Percentiles rank a stretch among this genome's conserved stretches.
Evolutionary conservation across 1,140 invertebrate species (phyloP).

Genomic region (Heliconius himera): DNA sequence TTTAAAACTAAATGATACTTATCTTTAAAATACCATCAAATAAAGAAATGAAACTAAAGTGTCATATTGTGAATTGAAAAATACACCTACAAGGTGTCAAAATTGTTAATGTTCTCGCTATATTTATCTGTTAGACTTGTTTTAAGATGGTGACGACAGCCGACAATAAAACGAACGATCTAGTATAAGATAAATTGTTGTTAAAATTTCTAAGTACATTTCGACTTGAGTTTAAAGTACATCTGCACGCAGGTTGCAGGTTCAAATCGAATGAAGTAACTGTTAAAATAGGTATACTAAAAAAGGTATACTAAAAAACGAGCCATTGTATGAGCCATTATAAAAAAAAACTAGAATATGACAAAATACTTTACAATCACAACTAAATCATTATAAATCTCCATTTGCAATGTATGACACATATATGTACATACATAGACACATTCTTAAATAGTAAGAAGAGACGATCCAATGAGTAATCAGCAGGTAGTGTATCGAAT

Average conservation of each 20-base stretch:
- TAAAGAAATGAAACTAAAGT: slow-evolving; percentile 1
- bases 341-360: not conserved
- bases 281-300: too few species aligned
- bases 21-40: not conserved
- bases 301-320: too few species aligned
- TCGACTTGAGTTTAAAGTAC: not conserved
- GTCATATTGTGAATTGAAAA: slow-evolving; percentile 1
- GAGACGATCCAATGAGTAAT: not conserved
- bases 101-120: slow-evolving; percentile 2
- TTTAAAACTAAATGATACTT: not conserved
- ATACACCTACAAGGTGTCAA: slow-evolving; percentile 1
- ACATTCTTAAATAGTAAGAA: not conserved
- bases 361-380: not conserved
- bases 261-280: too few species aligned
- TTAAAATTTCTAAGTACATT: not conserved
- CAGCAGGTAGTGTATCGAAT: slow-evolving; percentile 2
- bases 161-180: slow-evolving; percentile 1
- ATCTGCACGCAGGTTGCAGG: too few species aligned
- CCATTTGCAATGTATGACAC: not conserved
- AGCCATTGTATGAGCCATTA: too few species aligned
- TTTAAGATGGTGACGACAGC: not conserved
- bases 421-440: not conserved
- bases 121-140: slow-evolving; percentile 8
- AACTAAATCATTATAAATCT: not conserved
- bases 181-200: slow-evolving; percentile 7